These are phyloP conservation scores for Eulacestoma nigropectus DNA, from an alignment of 2,113 vertebrate species.

Conservation along the genomic window DNA sequence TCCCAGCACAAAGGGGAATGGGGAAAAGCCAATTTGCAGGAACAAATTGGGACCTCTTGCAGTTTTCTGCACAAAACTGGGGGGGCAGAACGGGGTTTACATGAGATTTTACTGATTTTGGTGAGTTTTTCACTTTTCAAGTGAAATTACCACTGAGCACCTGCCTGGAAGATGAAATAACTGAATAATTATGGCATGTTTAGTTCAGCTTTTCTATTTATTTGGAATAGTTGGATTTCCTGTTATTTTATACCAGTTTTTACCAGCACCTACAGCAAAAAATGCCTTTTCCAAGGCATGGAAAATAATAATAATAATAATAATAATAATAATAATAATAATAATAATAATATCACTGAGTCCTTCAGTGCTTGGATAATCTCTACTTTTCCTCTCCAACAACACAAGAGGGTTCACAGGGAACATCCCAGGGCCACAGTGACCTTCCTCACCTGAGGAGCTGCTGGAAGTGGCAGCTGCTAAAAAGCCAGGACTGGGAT, in stretches of 20 bases:
- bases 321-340: neutral
- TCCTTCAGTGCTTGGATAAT: neutral
- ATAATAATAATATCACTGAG: neutral
- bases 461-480: neutral
- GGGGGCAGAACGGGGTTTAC: neutral
- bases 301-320: neutral
- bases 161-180: neutral
- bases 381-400: neutral
- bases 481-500: neutral
- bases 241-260: neutral
- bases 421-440: neutral
- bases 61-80: neutral
- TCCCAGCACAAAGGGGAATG: neutral
- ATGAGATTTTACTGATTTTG: neutral
- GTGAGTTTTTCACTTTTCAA: neutral
- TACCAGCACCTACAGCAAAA: too few species aligned
- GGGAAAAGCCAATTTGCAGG: neutral
- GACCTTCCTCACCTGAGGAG: neutral
- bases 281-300: neutral
- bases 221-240: neutral
- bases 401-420: neutral
- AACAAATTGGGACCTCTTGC: neutral
- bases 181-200: fast-evolving
- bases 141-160: neutral
- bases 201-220: neutral